Conservation (phyloP, 2,888 invertebrate genomes). For the Nezara viridula region DNA sequence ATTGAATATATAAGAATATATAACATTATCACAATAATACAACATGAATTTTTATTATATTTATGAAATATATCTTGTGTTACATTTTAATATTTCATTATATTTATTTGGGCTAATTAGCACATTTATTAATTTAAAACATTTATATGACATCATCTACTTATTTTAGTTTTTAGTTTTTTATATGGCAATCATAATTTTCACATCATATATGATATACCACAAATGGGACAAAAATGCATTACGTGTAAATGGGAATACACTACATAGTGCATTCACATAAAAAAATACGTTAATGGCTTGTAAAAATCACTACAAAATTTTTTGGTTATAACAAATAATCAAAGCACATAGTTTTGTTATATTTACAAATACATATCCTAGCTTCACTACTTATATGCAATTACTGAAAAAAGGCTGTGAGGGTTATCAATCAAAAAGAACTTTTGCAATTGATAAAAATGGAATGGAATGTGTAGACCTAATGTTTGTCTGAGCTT, state of each 20-base stretch:
- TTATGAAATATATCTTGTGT: conserved; percentile 52
- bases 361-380: conserved; percentile 40
- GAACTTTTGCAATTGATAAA: neutral
- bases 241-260: conserved; percentile 50
- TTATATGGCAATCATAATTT: conserved; percentile 35
- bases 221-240: conserved; percentile 21
- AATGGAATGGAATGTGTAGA: neutral
- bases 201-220: conserved; percentile 6
- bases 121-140: conserved; percentile 55
- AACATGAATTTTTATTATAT: conserved; percentile 39
- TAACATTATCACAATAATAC: conserved; percentile 49
- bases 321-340: conserved; percentile 1
- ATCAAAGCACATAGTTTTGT: conserved; percentile 43
- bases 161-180: conserved; percentile 15
- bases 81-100: conserved; percentile 42
- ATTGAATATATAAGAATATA: conserved; percentile 53
- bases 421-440: neutral
- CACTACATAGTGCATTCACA: conserved; percentile 40
- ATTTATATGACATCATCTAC: conserved; percentile 47
- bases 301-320: conserved; percentile 36
- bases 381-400: conserved; percentile 38
- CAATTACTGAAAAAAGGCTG: conserved; percentile 23
- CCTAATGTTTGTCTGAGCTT: neutral
- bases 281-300: conserved; percentile 52
- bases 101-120: conserved; percentile 44